These are phyloP conservation scores for Macrotis lagotis DNA, from an alignment of 2,113 vertebrate genomes.

Conservation along the genomic window DNA sequence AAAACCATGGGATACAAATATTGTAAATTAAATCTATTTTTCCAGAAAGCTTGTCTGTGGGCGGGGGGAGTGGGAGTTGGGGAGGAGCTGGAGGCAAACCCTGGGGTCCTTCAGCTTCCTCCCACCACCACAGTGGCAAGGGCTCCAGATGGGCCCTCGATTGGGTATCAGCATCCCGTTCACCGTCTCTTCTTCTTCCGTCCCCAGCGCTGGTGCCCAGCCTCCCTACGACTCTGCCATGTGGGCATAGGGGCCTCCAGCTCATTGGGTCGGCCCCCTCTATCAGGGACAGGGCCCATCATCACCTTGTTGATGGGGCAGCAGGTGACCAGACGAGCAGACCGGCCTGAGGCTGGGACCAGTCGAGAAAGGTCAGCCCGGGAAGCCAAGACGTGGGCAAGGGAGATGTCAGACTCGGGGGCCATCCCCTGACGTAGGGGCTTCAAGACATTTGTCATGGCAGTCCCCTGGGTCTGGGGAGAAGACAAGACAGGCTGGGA, in stretches of 20 bases:
- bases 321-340: conserved; percentile 78
- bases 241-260: conserved; percentile 91
- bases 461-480: conserved; percentile 61
- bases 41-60: conserved; percentile 41
- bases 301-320: conserved; percentile 88
- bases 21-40: conserved; percentile 74
- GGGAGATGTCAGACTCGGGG: conserved; percentile 75
- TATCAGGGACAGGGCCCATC: conserved; percentile 91
- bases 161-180: conserved; percentile 44
- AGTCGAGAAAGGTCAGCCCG: conserved; percentile 88
- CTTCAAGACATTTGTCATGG: conserved; percentile 70
- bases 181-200: conserved; percentile 79
- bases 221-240: conserved; percentile 84
- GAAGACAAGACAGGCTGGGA: not conserved
- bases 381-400: conserved; percentile 86
- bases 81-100: too few relatives aligned
- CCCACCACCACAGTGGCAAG: not conserved
- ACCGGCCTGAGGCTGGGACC: conserved; percentile 74
- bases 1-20: not conserved
- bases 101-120: not conserved
- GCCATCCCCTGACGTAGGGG: conserved; percentile 68
- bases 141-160: not conserved
- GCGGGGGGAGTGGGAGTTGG: not conserved
- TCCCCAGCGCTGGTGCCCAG: conserved; percentile 60
- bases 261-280: conserved; percentile 90